phyloP scores from a whole-genome alignment of 2,888 invertebrate species.

The Pherbina coryleti region DNA sequence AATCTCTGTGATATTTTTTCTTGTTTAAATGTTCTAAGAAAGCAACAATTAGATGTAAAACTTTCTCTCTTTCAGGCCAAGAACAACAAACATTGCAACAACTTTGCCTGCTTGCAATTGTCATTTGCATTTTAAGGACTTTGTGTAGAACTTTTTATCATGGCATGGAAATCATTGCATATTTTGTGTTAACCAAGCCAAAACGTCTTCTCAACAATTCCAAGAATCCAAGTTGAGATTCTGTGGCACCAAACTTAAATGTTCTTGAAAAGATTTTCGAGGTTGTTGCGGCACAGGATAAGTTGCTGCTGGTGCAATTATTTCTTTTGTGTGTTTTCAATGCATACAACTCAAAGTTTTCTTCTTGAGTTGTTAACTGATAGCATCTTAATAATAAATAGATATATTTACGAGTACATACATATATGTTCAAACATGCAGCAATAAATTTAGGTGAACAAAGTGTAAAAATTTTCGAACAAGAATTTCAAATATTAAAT shows the following conservation, averaged over 20 bases:
- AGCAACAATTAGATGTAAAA: conserved; percentile 2
- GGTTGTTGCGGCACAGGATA: background rate
- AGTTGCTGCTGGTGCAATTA: background rate
- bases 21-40: background rate
- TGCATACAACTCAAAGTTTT: background rate
- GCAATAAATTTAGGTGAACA: no score
- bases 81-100: background rate
- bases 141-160: conserved; percentile 5
- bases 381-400: no score
- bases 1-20: background rate
- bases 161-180: background rate
- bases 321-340: background rate
- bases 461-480: no score
- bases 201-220: background rate
- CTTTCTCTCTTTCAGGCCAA: background rate
- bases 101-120: background rate
- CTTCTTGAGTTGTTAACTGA: background rate
- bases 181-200: background rate
- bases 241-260: background rate
- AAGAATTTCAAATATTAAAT: no score
- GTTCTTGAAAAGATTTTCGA: conserved; percentile 1
- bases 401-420: no score
- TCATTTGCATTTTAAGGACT: background rate
- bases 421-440: no score
- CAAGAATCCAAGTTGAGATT: background rate